These are phyloP conservation scores for Campodea augens DNA, from an alignment of 1,140 invertebrate genomes.

Conservation along the genomic window DNA sequence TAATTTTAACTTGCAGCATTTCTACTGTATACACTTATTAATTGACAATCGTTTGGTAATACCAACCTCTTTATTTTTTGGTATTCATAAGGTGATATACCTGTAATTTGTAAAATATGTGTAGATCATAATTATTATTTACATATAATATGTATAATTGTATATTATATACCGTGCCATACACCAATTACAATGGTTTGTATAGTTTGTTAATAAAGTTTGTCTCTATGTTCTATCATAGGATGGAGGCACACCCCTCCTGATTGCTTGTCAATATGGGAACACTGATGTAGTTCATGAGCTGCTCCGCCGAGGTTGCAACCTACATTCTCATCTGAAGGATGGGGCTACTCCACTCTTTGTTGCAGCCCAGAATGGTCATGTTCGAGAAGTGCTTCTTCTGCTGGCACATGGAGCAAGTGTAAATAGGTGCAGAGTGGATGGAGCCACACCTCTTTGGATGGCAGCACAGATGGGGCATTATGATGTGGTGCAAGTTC, in stretches of 20 bases:
- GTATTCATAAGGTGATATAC: no score
- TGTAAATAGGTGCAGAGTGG: slow-evolving; percentile 45
- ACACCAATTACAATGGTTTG: no score
- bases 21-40: no score
- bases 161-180: no score
- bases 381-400: slow-evolving; percentile 47
- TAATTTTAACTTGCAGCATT: no score
- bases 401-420: slow-evolving; percentile 47
- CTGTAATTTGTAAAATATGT: no score
- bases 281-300: slow-evolving; percentile 69
- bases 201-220: no score
- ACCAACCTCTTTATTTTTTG: no score
- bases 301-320: slow-evolving; percentile 53
- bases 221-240: slow-evolving; percentile 20
- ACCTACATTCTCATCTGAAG: slow-evolving; percentile 30
- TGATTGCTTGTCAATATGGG: slow-evolving; percentile 80
- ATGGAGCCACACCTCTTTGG: slow-evolving; percentile 77
- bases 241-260: slow-evolving; percentile 80
- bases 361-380: slow-evolving; percentile 77
- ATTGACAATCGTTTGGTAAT: no score
- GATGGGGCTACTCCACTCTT: slow-evolving; percentile 74
- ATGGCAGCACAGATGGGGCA: slow-evolving; percentile 87
- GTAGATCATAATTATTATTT: no score
- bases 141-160: no score
- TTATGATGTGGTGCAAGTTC: slow-evolving; percentile 51